Evolutionary conservation across 2,888 invertebrate genomes (phyloP), one percentile per base, ranked within the genome.

Genomic region (Anodontia alba): DNA sequence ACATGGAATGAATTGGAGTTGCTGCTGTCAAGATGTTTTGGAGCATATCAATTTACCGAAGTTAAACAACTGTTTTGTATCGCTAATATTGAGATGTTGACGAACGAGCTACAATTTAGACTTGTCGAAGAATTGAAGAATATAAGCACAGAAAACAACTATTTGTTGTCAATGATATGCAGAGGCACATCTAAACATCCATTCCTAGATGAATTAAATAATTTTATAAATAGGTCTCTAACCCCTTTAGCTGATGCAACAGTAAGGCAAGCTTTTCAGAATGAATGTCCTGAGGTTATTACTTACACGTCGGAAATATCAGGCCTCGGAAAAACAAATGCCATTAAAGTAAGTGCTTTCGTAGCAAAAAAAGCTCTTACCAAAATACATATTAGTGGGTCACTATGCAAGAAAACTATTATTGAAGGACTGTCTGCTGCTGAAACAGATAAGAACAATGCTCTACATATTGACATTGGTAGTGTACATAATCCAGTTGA

Each of bases 391-490:
- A 73, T 90, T 0, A 89, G 89, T 84, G 90, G 90, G 8, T 57
- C 74, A 15, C 31, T 89, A 23, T 54, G 67, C 1, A 84, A 80
- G 42, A 51, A 57, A 17, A 36, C 51, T 17, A 43, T 89, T 3
- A 73, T 89, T 20, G 68, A 78, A 29, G 74, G 78, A 62, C 67
- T 90, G 5, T 23, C 26, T 20, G 20, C 8, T 12, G 23, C 87
- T 5, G 31, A 81, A 20, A 29, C 89, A 10, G 78, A 69, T 46
- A n/a, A 46, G 12, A 36, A 78, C n/a, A 69, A 85, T 49, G 67
- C 80, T 2, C 74, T 90, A 1, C 89, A 90, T 68, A 81, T 90
- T 57, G 89, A 89, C 75, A 73, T 90, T 33, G 89, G 88, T 5
- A 75, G 43, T 69, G 74, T 88, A 0, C 76, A 81, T 46, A 75